Evolutionary conservation across 2,888 invertebrate species (phyloP), one percentile per base, ranked within the genome.

Genomic region (Drosophila affinis): DNA sequence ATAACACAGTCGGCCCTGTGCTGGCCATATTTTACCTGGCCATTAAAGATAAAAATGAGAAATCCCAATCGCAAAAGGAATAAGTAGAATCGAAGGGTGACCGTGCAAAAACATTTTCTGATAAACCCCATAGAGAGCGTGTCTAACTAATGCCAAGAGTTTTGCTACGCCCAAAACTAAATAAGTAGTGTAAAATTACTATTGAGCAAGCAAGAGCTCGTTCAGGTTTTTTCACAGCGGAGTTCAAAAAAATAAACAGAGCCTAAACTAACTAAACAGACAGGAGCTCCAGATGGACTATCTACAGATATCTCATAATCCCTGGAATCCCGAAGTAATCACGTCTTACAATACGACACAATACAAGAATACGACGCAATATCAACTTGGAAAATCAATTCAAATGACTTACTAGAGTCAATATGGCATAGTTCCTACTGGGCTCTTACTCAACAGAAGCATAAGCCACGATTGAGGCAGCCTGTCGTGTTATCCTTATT

Each of bases 81-180:
- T 27, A 46, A 56, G 52, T 21, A 21, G 32, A 57, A 14, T 48
- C 47, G 49, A 17, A 32, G 39, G 32, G 27, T 7, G 32, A 32
- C 18, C 27, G 27, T 27, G 29, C 49, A 29, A 9, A 29, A 29
- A 29, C 5, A 24, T 24, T 24, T 24, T 64, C 24, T 55, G 39
- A 60, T 60, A 67, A 67, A 52, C 53, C 71, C 39, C 67, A 65
- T 64, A 34, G 49, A 24, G 57, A 77, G 72, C 75, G 75, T 72
- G 51, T 62, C 72, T 71, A 45, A 10, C 29, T 29, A 29, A 29
- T 29, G 2, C 2, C 29, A 29, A 9, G 29, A 7, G 9, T 29
- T 9, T 32, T 32, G 32, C 32, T 3, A 32, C n/a, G 14, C 12
- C 17, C 47, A 56, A 62, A 47, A 27, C 47, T 34, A 47, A 56